Conservation (phyloP, 2,888 invertebrate species). For the Argyresthia albistria region DNA sequence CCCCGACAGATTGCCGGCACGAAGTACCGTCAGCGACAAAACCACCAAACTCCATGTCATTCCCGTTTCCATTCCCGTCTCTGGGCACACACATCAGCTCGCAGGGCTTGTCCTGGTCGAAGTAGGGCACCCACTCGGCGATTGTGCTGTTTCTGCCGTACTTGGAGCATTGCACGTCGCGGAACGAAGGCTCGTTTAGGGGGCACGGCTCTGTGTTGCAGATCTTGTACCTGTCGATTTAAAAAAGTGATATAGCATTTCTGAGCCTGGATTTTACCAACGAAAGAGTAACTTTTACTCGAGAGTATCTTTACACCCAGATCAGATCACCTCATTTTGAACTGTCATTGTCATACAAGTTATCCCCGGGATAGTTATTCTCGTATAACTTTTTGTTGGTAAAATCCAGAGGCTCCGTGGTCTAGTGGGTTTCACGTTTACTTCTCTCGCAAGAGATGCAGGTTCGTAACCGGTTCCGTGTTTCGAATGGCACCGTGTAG, state of each 20-base stretch:
- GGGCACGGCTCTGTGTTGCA: conserved; percentile 87
- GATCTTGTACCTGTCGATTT: conserved; percentile 75
- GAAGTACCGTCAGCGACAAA: conserved; percentile 88
- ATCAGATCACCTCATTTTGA: no score
- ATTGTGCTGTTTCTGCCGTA: conserved; percentile 81
- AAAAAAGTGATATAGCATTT: conserved; percentile 2
- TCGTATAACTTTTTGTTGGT: no score
- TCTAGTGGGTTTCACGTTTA: no score
- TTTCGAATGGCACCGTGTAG: no score
- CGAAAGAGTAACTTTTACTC: no score
- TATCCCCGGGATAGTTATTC: no score
- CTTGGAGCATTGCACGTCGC: conserved; percentile 82
- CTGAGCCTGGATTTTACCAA: no score
- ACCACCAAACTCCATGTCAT: conserved; percentile 79
- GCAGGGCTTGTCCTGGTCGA: conserved; percentile 84
- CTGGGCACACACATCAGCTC: conserved; percentile 86
- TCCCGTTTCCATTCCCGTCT: conserved; percentile 68
- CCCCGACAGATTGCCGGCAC: conserved; percentile 79
- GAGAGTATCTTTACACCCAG: no score
- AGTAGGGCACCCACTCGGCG: conserved; percentile 80
- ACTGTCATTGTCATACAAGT: no score
- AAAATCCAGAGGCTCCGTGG: no score
- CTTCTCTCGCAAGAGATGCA: no score
- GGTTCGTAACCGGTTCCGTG: no score
- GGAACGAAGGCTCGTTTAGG: conserved; percentile 77